These are phyloP conservation scores for Prunella strophiata DNA, from an alignment of 2,797 vertebrate genomes.

Conservation along the genomic window DNA sequence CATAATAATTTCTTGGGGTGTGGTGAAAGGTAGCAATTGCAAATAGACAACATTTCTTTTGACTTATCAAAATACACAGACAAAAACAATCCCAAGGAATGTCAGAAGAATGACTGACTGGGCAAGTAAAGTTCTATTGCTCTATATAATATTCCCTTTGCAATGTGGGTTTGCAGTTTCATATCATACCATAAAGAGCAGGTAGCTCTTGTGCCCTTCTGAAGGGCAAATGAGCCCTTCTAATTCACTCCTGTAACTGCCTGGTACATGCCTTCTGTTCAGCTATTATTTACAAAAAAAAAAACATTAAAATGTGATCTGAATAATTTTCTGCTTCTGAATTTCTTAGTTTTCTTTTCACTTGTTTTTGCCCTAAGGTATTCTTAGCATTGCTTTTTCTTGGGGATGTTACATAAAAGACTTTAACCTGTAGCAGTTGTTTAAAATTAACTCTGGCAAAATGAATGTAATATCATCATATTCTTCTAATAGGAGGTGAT, in stretches of 20 bases:
- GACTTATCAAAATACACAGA: neutral
- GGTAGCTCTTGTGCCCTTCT: neutral
- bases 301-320: neutral
- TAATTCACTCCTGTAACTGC: neutral
- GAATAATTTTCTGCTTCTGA: neutral
- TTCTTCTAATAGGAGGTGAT: neutral
- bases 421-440: neutral
- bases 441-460: neutral
- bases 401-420: neutral
- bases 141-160: neutral
- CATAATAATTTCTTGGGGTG: neutral
- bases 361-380: neutral
- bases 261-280: neutral
- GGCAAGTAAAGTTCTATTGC: neutral
- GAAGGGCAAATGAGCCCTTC: neutral
- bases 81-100: neutral
- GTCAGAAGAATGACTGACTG: neutral
- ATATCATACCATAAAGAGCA: neutral
- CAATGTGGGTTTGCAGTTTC: neutral
- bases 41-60: neutral
- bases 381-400: neutral
- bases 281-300: neutral
- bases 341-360: constrained; percentile 3
- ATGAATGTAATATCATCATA: neutral
- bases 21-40: neutral